Evolutionary conservation across 2,888 invertebrate species (phyloP).

Genomic region (Epirrita christyi): DNA sequence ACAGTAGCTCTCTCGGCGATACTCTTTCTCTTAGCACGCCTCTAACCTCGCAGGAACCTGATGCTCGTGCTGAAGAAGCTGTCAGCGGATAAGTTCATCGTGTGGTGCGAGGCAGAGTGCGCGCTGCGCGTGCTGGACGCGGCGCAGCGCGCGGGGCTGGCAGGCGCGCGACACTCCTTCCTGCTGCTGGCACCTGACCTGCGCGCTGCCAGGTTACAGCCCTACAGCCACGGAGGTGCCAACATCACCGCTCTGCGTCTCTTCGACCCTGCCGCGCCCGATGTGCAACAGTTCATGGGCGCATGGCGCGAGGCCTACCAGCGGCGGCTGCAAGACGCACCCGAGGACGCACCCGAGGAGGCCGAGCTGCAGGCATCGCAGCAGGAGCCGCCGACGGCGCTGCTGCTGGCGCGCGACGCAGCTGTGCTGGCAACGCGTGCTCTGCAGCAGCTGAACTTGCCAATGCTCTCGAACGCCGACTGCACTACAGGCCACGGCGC

Average conservation of each 20-base stretch:
- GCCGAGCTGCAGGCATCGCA: slow-evolving; percentile 29
- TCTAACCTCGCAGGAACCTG: slow-evolving; percentile 49
- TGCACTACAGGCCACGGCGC: slow-evolving; percentile 59
- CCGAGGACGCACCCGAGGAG: slow-evolving; percentile 27
- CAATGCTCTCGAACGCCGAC: slow-evolving; percentile 44
- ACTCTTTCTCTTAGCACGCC: neutral
- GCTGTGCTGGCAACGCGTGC: slow-evolving; percentile 41
- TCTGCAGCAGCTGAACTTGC: slow-evolving; percentile 47
- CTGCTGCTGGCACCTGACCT: slow-evolving; percentile 65
- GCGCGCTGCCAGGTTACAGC: slow-evolving; percentile 58
- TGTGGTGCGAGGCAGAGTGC: slow-evolving; percentile 66
- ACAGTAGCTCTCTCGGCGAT: neutral
- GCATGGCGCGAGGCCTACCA: slow-evolving; percentile 44
- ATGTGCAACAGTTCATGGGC: slow-evolving; percentile 42
- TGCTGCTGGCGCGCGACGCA: slow-evolving; percentile 32
- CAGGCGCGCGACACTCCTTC: slow-evolving; percentile 64
- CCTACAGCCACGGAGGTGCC: slow-evolving; percentile 73
- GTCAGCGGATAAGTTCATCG: slow-evolving; percentile 58
- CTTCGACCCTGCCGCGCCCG: slow-evolving; percentile 58
- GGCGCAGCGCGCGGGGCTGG: slow-evolving; percentile 76
- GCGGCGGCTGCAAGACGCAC: slow-evolving; percentile 10
- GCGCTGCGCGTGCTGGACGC: slow-evolving; percentile 67
- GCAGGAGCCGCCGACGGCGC: slow-evolving; percentile 35
- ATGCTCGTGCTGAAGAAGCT: slow-evolving; percentile 69
- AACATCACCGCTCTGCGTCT: slow-evolving; percentile 68